Base-by-base conservation (phyloP, 2,888 invertebrate genomes). In the Cephus sareptanus region DNA sequence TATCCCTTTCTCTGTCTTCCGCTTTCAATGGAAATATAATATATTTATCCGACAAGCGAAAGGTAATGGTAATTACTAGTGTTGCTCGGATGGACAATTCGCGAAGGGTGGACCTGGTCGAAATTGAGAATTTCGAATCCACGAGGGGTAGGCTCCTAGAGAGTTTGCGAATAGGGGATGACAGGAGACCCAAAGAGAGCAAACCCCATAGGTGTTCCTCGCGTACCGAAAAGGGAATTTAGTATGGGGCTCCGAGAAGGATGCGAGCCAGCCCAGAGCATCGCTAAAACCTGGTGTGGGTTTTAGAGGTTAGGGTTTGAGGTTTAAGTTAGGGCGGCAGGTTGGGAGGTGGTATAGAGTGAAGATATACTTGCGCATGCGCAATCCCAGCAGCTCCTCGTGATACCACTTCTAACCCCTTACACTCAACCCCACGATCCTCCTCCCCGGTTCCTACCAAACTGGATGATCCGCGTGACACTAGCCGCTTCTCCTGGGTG, bases 391-490 rank as follows among this genome's bases (percentile, higher is more conserved):
- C 71, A 31, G 31, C 13, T 56, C 33, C 12, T 71, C 71, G 71
- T 34, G 71, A 31, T 71, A 71, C 34, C 71, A 23, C 23, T 56
- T 56, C 56, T 56, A 56, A 56, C 56, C 23, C 56, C 56, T 56
- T 56, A 56, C 23, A 56, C 56, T 56, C 9, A 56, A 56, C 56
- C 56, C 56, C 56, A 23, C 9, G 23, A 71, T 3, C 71, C 71
- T 33, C 70, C 70, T 2, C 31, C 71, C 71, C 31, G 23, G 71
- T 31, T 34, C 33, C 31, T 71, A 34, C 33, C 34, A 34, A 71
- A 34, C 33, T 23, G 71, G 71, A 31, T 71, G 71, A 71, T 71
- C 71, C 71, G 71, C 71, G 71, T 71, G 71, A 71, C 71, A 71
- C 71, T 71, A 30, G 71, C 71, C 71, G 71, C 71, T 71, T 31